Conservation (phyloP, 2,797 vertebrate species). For the Phalanger gymnotis region DNA sequence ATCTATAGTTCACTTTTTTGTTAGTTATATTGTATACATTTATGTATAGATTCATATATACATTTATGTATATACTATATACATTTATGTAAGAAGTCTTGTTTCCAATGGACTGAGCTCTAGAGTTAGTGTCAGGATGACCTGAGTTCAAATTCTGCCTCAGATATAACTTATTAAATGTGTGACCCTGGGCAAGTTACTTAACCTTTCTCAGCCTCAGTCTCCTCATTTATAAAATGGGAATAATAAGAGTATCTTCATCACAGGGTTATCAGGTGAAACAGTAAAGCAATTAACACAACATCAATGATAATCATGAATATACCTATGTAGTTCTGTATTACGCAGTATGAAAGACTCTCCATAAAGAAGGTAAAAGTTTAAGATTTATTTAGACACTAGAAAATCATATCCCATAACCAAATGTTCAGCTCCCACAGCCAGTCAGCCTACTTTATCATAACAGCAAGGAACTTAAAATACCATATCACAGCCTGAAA, state of each 20-base stretch:
- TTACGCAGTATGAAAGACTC: too few species aligned
- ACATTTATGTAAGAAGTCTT: not conserved
- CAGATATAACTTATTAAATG: not conserved
- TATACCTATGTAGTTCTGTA: too few species aligned
- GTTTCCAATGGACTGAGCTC: not conserved
- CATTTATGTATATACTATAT: not conserved
- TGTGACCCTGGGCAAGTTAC: not conserved
- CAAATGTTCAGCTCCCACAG: too few species aligned
- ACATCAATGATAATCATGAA: too few species aligned
- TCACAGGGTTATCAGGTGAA: not conserved
- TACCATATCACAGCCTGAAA: too few species aligned
- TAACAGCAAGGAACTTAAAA: too few species aligned
- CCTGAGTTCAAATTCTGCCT: not conserved
- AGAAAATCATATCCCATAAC: too few species aligned
- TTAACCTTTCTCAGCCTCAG: not conserved
- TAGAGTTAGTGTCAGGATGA: not conserved
- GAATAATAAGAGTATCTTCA: not conserved
- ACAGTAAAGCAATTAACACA: too few species aligned
- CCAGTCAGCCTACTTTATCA: too few species aligned
- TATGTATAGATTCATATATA: not conserved
- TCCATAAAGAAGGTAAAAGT: too few species aligned
- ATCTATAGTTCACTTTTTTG: not conserved
- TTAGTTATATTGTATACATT: not conserved
- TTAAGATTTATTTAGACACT: too few species aligned
- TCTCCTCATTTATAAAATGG: not conserved